These are phyloP conservation scores for Chloroclystis v-ata DNA, from an alignment of 2,888 invertebrate species.

Conservation along the genomic window DNA sequence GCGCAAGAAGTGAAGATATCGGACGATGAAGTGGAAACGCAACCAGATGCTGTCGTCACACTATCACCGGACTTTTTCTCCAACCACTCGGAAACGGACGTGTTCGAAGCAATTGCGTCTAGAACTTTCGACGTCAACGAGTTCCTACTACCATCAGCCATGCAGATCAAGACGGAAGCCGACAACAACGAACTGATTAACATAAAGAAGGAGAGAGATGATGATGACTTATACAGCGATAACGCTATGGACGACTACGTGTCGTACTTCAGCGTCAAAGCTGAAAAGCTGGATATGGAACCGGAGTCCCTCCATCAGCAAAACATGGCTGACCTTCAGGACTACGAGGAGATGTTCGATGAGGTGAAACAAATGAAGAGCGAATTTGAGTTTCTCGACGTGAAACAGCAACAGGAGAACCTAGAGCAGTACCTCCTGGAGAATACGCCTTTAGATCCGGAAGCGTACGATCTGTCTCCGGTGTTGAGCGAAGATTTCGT, in stretches of 20 bases:
- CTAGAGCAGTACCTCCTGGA: slow-evolving; percentile 65
- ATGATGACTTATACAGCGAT: slow-evolving; percentile 61
- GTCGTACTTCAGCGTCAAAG: slow-evolving; percentile 59
- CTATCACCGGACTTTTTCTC: slow-evolving; percentile 58
- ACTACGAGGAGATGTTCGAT: slow-evolving; percentile 67
- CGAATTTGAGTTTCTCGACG: slow-evolving; percentile 63
- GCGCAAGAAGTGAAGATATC: slow-evolving; percentile 66
- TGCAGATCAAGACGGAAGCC: slow-evolving; percentile 65
- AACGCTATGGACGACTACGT: slow-evolving; percentile 66
- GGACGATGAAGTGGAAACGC: slow-evolving; percentile 48
- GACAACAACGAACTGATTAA: slow-evolving; percentile 30
- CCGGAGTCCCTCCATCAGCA: slow-evolving; percentile 74
- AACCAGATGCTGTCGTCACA: slow-evolving; percentile 61
- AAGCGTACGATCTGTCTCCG: slow-evolving; percentile 59
- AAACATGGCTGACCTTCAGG: slow-evolving; percentile 78
- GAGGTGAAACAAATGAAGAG: slow-evolving; percentile 58
- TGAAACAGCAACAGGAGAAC: slow-evolving; percentile 61
- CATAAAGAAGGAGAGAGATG: slow-evolving; percentile 57
- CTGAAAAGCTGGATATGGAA: slow-evolving; percentile 56
- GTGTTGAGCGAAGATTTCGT: slow-evolving; percentile 66
- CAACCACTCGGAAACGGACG: slow-evolving; percentile 58
- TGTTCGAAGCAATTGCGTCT: slow-evolving; percentile 62
- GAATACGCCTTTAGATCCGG: slow-evolving; percentile 64
- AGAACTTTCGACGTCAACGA: slow-evolving; percentile 71
- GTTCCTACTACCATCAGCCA: slow-evolving; percentile 55